These are phyloP conservation scores for Hippocampus abdominalis DNA, from an alignment of 2,113 vertebrate species.

Conservation along the genomic window DNA sequence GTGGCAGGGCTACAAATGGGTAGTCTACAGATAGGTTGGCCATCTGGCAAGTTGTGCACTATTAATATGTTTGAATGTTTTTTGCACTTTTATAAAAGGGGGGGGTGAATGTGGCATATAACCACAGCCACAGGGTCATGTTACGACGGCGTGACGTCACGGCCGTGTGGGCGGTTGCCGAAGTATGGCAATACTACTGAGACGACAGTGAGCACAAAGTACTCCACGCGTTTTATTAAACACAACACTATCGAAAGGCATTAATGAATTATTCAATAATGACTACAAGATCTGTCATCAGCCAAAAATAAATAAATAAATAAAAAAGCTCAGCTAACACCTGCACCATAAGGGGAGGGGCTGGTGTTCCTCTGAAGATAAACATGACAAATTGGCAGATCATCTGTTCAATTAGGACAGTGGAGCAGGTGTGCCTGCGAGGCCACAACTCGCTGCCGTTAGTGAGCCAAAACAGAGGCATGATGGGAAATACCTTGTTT, in stretches of 20 bases:
- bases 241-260: conserved; percentile 89
- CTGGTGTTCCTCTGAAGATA: conserved; percentile 74
- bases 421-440: conserved; percentile 72
- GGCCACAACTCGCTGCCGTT: conserved; percentile 69
- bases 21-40: too few relatives aligned
- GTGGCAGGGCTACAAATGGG: too few relatives aligned
- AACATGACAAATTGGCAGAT: conserved; percentile 86
- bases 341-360: conserved; percentile 74
- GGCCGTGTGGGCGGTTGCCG: too few relatives aligned
- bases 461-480: conserved; percentile 74
- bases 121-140: too few relatives aligned
- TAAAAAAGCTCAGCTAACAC: conserved; percentile 70
- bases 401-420: conserved; percentile 79
- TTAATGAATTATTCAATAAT: conserved; percentile 98
- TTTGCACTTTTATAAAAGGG: too few relatives aligned
- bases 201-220: too few relatives aligned
- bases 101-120: too few relatives aligned
- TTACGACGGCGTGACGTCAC: too few relatives aligned
- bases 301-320: conserved; percentile 39
- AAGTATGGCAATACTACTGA: too few relatives aligned
- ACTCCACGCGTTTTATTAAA: too few relatives aligned
- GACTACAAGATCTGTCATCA: conserved; percentile 85
- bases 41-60: too few relatives aligned
- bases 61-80: too few relatives aligned
- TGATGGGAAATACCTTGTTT: conserved; percentile 79